Evolutionary conservation across 2,797 vertebrate species (phyloP).

Genomic region (Sebastiscus tertius): DNA sequence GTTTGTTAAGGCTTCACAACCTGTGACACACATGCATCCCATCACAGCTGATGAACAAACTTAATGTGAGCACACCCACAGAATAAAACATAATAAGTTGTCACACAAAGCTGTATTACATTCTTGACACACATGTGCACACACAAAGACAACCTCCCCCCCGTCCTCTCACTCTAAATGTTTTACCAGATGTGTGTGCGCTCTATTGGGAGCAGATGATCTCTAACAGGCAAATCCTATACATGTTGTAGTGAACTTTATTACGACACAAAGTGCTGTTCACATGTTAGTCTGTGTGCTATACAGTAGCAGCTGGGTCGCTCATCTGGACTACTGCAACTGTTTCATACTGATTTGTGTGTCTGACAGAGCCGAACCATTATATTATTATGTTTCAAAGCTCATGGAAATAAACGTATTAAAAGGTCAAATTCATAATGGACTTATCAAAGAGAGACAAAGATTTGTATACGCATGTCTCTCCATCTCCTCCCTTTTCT

Average conservation of each 20-base stretch:
- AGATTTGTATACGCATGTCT: not conserved
- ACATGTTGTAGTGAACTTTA: slow-evolving; percentile 35
- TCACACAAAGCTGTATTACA: slow-evolving; percentile 1
- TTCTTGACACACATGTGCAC: not conserved
- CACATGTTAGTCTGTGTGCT: not conserved
- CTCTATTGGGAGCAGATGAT: slow-evolving; percentile 23
- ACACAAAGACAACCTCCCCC: not conserved
- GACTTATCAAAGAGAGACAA: not conserved
- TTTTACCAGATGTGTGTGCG: slow-evolving; percentile 38
- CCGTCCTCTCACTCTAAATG: not conserved
- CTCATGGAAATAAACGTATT: not conserved
- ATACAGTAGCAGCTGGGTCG: not conserved
- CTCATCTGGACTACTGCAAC: slow-evolving; percentile 9
- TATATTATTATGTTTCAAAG: not conserved
- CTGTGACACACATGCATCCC: slow-evolving; percentile 33
- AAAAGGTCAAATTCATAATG: not conserved
- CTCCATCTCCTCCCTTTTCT: not conserved
- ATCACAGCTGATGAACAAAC: not conserved
- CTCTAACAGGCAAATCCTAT: slow-evolving; percentile 34
- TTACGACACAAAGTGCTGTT: slow-evolving; percentile 17
- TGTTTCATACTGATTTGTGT: slow-evolving; percentile 4
- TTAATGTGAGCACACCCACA: not conserved
- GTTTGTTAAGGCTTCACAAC: slow-evolving; percentile 24
- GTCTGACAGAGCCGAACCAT: slow-evolving; percentile 2
- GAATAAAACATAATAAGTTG: not conserved